phyloP scores from a whole-genome alignment of 2,888 invertebrate genomes.

The Scaptomyza flava region DNA sequence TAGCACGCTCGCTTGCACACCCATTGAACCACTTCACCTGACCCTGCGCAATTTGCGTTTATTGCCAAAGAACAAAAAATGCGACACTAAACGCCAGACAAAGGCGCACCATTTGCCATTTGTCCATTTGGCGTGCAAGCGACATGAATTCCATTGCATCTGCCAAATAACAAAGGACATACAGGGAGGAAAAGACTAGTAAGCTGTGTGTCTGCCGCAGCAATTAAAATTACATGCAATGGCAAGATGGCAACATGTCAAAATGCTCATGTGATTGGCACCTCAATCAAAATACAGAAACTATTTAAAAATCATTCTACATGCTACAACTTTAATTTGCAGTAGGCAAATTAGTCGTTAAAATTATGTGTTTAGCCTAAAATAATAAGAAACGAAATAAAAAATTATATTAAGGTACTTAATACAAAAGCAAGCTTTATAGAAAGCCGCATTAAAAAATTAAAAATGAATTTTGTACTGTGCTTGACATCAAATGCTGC shows the following conservation, averaged over 20 bases:
- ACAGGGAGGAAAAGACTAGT: slow-evolving; percentile 7
- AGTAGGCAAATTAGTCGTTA: too few relatives aligned
- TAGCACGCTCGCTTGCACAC: not conserved
- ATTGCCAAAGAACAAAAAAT: slow-evolving; percentile 46
- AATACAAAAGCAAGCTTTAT: too few relatives aligned
- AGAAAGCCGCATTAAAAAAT: too few relatives aligned
- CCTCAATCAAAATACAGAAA: not conserved
- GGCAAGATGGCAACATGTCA: slow-evolving; percentile 24
- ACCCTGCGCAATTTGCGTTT: slow-evolving; percentile 45
- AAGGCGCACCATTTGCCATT: slow-evolving; percentile 37
- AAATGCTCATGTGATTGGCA: slow-evolving; percentile 8
- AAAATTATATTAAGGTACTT: too few relatives aligned
- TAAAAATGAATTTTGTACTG: too few relatives aligned
- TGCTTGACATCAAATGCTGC: too few relatives aligned
- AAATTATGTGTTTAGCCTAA: too few relatives aligned
- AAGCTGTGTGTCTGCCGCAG: slow-evolving; percentile 40
- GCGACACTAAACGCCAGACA: slow-evolving; percentile 49
- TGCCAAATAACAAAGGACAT: slow-evolving; percentile 15
- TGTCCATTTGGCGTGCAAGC: slow-evolving; percentile 4
- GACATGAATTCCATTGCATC: slow-evolving; percentile 36
- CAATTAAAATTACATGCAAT: slow-evolving; percentile 45
- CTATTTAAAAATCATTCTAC: not conserved
- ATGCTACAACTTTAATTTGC: too few relatives aligned
- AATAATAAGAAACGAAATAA: too few relatives aligned
- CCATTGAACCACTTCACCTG: slow-evolving; percentile 26